Evolutionary conservation across 2,888 invertebrate species (phyloP).

Genomic region (Gandaritis pyraliata): DNA sequence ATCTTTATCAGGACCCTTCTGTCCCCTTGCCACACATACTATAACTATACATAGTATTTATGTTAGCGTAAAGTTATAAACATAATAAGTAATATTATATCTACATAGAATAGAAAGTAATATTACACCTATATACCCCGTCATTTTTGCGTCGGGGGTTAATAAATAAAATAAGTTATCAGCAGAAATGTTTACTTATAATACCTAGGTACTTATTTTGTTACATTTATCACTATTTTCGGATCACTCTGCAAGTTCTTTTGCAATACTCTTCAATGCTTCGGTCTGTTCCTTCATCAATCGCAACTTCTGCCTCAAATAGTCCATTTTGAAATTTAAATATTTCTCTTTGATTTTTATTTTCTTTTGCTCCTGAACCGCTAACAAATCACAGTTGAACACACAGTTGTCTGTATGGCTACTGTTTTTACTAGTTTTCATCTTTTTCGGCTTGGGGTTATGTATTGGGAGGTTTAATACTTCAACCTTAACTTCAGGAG

Average conservation of each 20-base stretch:
- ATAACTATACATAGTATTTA: too few species aligned
- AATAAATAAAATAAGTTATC: not conserved
- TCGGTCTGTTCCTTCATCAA: conserved; percentile 73
- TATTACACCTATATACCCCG: too few species aligned
- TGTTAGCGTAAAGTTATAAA: too few species aligned
- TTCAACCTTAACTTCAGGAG: conserved; percentile 59
- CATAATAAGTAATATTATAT: too few species aligned
- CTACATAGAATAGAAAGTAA: too few species aligned
- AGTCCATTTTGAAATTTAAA: conserved; percentile 74
- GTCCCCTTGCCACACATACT: too few species aligned
- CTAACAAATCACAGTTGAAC: conserved; percentile 70
- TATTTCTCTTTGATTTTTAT: conserved; percentile 73
- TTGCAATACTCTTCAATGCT: conserved; percentile 73
- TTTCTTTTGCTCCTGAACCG: conserved; percentile 68
- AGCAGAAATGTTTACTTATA: not conserved
- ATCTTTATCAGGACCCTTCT: too few species aligned
- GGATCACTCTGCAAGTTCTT: conserved; percentile 58
- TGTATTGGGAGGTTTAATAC: conserved; percentile 36
- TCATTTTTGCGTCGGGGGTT: too few species aligned
- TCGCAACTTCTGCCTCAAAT: conserved; percentile 70
- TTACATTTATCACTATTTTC: conserved; percentile 6
- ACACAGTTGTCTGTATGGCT: conserved; percentile 59
- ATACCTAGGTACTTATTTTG: not conserved
- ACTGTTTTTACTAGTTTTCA: conserved; percentile 45
- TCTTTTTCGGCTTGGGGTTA: conserved; percentile 34